Evolutionary conservation across 2,113 vertebrate species (phyloP).

Genomic region (Laticauda colubrina): DNA sequence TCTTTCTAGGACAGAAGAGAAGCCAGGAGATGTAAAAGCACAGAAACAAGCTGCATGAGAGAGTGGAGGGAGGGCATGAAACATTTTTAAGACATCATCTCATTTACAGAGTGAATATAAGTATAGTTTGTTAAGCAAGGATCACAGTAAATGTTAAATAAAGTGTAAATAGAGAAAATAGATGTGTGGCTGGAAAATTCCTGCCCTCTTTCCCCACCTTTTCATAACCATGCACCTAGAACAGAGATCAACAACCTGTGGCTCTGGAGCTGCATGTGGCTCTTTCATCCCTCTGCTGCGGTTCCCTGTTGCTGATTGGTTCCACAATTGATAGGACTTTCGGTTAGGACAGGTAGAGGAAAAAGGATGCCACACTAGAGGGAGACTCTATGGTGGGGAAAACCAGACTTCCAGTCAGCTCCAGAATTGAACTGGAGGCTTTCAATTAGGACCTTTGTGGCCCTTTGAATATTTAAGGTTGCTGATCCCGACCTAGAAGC

Average conservation of each 20-base stretch:
- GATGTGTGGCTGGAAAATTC: neutral
- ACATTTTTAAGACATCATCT: neutral
- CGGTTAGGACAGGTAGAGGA: too few relatives aligned
- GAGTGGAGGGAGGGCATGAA: neutral
- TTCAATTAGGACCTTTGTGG: too few relatives aligned
- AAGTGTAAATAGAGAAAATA: neutral
- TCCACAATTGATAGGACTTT: too few relatives aligned
- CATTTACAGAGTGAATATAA: neutral
- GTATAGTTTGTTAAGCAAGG: neutral
- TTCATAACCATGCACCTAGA: neutral
- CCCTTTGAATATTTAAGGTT: too few relatives aligned
- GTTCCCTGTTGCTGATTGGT: too few relatives aligned
- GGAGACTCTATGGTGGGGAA: too few relatives aligned
- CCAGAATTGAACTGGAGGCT: too few relatives aligned
- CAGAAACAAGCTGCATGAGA: neutral
- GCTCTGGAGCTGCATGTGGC: too few relatives aligned
- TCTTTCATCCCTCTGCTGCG: too few relatives aligned
- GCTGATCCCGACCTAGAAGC: neutral
- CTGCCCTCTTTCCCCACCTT: neutral
- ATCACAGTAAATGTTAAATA: neutral
- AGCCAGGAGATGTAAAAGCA: neutral
- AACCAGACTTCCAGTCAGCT: too few relatives aligned
- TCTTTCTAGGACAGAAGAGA: neutral
- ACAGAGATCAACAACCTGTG: too few relatives aligned
- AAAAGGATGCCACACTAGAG: too few relatives aligned